phyloP scores from a whole-genome alignment of 2,113 vertebrate species.

The Agapornis roseicollis region DNA sequence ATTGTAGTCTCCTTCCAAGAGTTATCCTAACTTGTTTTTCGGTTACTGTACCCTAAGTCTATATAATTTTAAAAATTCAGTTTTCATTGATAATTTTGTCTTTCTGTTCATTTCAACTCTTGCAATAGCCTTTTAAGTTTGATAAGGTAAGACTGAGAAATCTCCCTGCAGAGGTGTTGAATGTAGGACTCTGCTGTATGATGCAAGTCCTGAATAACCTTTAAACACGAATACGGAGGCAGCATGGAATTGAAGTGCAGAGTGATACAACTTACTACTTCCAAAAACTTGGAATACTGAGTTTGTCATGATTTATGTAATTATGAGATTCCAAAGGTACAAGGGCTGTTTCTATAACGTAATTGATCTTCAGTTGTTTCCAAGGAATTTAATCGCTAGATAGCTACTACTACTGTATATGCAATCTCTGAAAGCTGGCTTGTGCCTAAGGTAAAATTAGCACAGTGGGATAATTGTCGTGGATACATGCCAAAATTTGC shows the following conservation, averaged over 20 bases:
- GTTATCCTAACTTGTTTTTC: neutral
- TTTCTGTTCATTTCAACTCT: neutral
- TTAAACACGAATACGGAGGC: neutral
- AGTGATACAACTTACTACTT: neutral
- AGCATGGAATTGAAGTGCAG: neutral
- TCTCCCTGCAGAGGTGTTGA: neutral
- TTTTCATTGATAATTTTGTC: neutral
- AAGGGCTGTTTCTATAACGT: neutral
- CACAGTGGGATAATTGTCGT: neutral
- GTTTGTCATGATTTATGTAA: neutral
- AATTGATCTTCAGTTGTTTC: neutral
- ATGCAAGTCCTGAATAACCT: neutral
- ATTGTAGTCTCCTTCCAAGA: neutral
- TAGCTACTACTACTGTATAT: neutral
- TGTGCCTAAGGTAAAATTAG: neutral
- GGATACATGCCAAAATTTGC: neutral
- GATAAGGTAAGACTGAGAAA: neutral
- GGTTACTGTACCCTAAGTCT: neutral
- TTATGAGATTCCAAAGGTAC: neutral
- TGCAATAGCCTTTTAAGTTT: neutral
- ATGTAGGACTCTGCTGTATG: neutral
- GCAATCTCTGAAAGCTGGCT: neutral
- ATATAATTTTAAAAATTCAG: neutral
- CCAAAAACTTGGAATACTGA: neutral
- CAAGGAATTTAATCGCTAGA: neutral